phyloP scores from a whole-genome alignment of 2,113 vertebrate species.

The Menidia beryllina region DNA sequence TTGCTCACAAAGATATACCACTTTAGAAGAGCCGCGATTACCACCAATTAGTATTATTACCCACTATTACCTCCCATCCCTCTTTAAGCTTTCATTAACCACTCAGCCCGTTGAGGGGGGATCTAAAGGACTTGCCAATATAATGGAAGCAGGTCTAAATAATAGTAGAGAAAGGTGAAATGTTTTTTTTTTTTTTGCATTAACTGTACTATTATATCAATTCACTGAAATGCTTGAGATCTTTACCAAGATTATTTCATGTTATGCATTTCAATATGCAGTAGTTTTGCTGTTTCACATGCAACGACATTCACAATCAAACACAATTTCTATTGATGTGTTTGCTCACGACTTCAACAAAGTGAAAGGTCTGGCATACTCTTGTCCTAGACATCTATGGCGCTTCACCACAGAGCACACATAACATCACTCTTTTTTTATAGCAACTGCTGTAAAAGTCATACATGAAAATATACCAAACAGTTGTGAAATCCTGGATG shows the following conservation, averaged over 20 bases:
- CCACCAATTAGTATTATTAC: conserved; percentile 78
- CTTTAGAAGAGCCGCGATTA: conserved; percentile 65
- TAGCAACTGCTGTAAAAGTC: no score
- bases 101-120: conserved; percentile 49
- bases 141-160: conserved; percentile 1
- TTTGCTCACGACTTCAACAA: conserved; percentile 8
- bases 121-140: conserved; percentile 47
- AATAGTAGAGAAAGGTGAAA: conserved; percentile 14
- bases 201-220: conserved; percentile 18
- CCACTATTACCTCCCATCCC: conserved; percentile 59
- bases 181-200: background rate
- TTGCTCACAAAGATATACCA: conserved; percentile 72
- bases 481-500: no score
- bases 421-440: conserved; percentile 12
- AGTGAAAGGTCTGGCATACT: conserved; percentile 42
- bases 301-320: background rate
- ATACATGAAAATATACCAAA: no score
- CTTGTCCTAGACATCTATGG: conserved; percentile 22
- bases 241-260: conserved; percentile 1
- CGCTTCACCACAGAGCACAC: conserved; percentile 51
- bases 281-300: conserved; percentile 6
- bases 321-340: background rate
- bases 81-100: conserved; percentile 58
- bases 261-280: conserved; percentile 6
- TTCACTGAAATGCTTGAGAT: background rate